These are phyloP conservation scores for Synergus itoensis DNA, from an alignment of 2,888 invertebrate genomes.

Conservation along the genomic window DNA sequence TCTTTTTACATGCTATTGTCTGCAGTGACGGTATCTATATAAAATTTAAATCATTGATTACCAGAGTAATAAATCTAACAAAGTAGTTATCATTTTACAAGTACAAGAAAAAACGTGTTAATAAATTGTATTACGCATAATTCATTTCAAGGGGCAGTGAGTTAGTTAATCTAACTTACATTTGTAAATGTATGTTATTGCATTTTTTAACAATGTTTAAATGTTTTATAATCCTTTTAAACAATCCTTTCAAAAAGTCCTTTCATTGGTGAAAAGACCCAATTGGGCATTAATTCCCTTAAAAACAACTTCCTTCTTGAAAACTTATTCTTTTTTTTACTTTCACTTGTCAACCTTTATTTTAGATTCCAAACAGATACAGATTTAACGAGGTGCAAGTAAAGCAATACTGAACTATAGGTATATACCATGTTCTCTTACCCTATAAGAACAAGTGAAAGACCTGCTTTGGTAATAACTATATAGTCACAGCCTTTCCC, in stretches of 20 bases:
- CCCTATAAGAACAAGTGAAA: slow-evolving; percentile 41
- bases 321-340: slow-evolving; percentile 25
- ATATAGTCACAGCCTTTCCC: slow-evolving; percentile 32
- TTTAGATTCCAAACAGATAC: slow-evolving; percentile 41
- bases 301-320: slow-evolving; percentile 38
- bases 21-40: neutral
- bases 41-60: slow-evolving; percentile 8
- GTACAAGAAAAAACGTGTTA: neutral
- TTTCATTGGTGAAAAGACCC: neutral
- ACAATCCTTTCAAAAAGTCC: neutral
- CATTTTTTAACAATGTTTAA: no score
- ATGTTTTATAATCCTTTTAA: no score
- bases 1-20: neutral
- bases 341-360: slow-evolving; percentile 42
- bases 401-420: slow-evolving; percentile 38
- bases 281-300: slow-evolving; percentile 14
- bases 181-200: no score
- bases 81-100: slow-evolving; percentile 8
- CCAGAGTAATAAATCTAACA: neutral
- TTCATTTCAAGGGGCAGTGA: neutral
- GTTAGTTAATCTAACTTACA: no score
- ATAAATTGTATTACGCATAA: no score
- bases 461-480: slow-evolving; percentile 39
- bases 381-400: slow-evolving; percentile 42
- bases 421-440: slow-evolving; percentile 30